Base-by-base conservation (phyloP, 2,888 invertebrate species). In the Rosalia funebris region DNA sequence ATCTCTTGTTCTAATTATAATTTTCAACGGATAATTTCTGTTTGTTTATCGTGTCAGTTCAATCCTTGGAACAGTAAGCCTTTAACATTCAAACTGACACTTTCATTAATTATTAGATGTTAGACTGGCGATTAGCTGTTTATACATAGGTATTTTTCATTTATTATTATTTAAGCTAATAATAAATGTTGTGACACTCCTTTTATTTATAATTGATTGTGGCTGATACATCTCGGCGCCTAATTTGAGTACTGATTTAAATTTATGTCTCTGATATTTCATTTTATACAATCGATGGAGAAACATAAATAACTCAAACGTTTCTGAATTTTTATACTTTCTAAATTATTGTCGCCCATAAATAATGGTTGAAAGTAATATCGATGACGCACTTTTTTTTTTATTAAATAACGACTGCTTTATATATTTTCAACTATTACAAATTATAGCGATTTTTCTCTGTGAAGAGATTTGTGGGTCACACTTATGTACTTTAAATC, bases 141-240 rank as follows among this genome's bases (percentile, higher is more conserved):
- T 41, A 41, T 10, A n/a, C 16, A 17, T 1, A 16, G 17, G 41
- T 17, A 41, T 41, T 41, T 16, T 41, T 41, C 15, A 15, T 14
- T 41, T 41, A 7, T 7, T 34, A 34, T 34, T 34, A 34, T 34
- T 34, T 34, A 34, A 34, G 10, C 34, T 3, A 34, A 34, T 34
- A 34, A 34, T 34, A 41, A 41, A 16, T 41, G 41, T 41, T 41
- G 41, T 7, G 41, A 34, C 41, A 41, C 15, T 1, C 16, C 41
- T 41, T 41, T 41, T 41, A 41, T 41, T 41, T 16, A 16, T 41
- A 41, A 41, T 17, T 17, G 34, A 34, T 34, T 2, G 11, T 11
- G 2, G 34, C 2, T n/a, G 34, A 34, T 34, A 34, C 34, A n/a
- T 34, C 34, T 34, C 10, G 34, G 34, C 34, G 34, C 34, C 34